Base-by-base conservation (phyloP, 2,888 invertebrate species). In the Nomada fabriciana region DNA sequence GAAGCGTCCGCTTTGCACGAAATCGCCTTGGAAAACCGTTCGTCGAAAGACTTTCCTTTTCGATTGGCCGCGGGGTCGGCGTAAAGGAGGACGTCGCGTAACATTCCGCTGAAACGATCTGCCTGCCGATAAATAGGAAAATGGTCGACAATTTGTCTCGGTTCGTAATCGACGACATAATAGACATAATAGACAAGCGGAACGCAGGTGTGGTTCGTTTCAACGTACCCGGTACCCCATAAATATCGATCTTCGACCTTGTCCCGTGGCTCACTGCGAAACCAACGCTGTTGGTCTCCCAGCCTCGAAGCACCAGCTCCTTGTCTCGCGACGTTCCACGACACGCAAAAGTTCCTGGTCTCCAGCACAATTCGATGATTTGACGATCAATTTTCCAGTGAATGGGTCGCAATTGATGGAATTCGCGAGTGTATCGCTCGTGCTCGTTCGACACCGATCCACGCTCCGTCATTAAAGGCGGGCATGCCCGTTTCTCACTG, bases 141-240 rank as follows among this genome's bases (percentile, higher is more conserved):
- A 84, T 55, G 61, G 73, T 52, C 42, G 75, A 77, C 76, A 74
- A 87, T 85, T 70, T 85, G 75, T 75, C 74, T 77, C 20, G 84
- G 70, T 76, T 76, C 76, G 82, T 77, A 80, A 86, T 87, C 86
- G 80, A 72, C 76, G 76, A 77, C 74, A 76, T 76, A 85, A 87
- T 81, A 67, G 74, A 76, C 67, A 29, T 36, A 36, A 36, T 36
- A 36, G 50, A 29, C 60, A 13, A 20, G 20, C 36, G 71, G 63
- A 75, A 82, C 69, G 43, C 85, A 87, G 87, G 87, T 84, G 87
- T 77, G 87, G 87, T 85, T 79, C 81, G 72, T 75, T 70, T 47
- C 11, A 43, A 63, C 75, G 29, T 78, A 83, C 72, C 68, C 85
- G 75, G 80, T 85, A 83, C 72, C 63, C 81, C 63, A 78, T 70